A percentile compares a stretch with the other conserved stretches of the same genome.
phyloP scores from a whole-genome alignment of 1,140 invertebrate genomes.

The Hirudo medicinalis region DNA sequence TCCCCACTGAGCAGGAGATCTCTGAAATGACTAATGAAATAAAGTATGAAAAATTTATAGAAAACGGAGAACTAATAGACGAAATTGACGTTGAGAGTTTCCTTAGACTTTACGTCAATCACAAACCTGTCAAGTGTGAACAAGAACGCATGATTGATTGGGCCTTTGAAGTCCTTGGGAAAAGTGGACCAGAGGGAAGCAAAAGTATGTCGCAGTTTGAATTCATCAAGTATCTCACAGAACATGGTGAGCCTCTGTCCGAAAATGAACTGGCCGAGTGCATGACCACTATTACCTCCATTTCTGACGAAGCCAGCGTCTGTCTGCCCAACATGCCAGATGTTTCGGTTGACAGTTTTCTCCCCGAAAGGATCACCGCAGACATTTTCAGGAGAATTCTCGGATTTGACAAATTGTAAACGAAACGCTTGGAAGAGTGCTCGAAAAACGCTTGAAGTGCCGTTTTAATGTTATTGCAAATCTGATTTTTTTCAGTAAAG shows the following conservation, averaged over 20 bases:
- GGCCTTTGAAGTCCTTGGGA: slow-evolving; percentile 35
- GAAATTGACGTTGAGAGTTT: slow-evolving; percentile 56
- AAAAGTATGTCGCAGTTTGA: slow-evolving; percentile 31
- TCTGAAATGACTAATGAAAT: slow-evolving; percentile 52
- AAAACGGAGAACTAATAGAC: slow-evolving; percentile 42
- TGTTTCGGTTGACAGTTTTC: background rate
- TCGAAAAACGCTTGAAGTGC: background rate
- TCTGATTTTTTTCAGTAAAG: background rate
- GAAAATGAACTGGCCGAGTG: slow-evolving; percentile 41
- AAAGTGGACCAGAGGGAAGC: slow-evolving; percentile 26
- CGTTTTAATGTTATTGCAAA: no score
- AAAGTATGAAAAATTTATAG: slow-evolving; percentile 48
- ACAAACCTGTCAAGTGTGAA: slow-evolving; percentile 48
- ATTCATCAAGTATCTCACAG: slow-evolving; percentile 36
- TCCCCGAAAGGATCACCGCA: background rate
- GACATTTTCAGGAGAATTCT: background rate
- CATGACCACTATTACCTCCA: slow-evolving; percentile 29
- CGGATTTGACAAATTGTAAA: slow-evolving; percentile 1
- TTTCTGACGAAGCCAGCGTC: background rate
- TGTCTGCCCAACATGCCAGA: background rate
- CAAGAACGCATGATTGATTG: slow-evolving; percentile 33
- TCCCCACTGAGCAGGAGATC: slow-evolving; percentile 58
- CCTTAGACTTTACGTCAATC: slow-evolving; percentile 58
- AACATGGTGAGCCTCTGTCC: slow-evolving; percentile 41
- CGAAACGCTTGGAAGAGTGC: background rate